Base-by-base conservation (phyloP, 53 echinoderm and acorn worm species). In the Mesocentrotus franciscanus region DNA sequence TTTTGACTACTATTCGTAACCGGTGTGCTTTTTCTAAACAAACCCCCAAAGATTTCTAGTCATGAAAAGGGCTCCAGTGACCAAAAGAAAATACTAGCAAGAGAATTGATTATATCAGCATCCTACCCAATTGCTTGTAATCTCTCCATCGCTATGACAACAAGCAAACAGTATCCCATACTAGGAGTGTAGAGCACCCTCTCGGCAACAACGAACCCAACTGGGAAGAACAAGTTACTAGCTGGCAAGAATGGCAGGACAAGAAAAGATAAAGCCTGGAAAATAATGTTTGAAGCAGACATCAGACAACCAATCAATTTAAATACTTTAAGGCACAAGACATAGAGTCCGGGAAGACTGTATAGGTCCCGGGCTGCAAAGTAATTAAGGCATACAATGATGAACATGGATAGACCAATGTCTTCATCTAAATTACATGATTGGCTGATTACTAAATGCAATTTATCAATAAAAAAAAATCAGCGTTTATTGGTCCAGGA, bases 91-190 rank as follows among this genome's bases (percentile, higher is more conserved):
- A 13, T 78, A 16, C 33, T 36, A 0, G 20, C 35, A 83, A 83
- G 83, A 83, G 10, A 83, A 16, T 57, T 39, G n/a, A 85, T 22
- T 8, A 15, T 9, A 60, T 42, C 59, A 9, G 26, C 15, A 18
- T 22, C 91, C 5, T 91, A 66, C 91, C 62, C 20, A 91, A 68
- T 91, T 91, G 91, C 26, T 39, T 94, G 79, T 18, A 59, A 60
- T 35, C 59, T 81, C 34, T 94, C 94, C 94, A 83, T 61, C 58
- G 79, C 94, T 60, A 94, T 78, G 39, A 61, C 83, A 60, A 94
- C 94, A 56, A 94, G 83, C 36, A 94, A 34, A 94, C 94, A 94
- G 62, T 78, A 94, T 2, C 94, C 94, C 94, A 94, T 94, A 76
- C 94, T 94, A 10, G 94, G 94, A 22, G 94, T 78, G 20, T 87